phyloP scores from a whole-genome alignment of 2,113 vertebrate species.

The Clarias magur region DNA sequence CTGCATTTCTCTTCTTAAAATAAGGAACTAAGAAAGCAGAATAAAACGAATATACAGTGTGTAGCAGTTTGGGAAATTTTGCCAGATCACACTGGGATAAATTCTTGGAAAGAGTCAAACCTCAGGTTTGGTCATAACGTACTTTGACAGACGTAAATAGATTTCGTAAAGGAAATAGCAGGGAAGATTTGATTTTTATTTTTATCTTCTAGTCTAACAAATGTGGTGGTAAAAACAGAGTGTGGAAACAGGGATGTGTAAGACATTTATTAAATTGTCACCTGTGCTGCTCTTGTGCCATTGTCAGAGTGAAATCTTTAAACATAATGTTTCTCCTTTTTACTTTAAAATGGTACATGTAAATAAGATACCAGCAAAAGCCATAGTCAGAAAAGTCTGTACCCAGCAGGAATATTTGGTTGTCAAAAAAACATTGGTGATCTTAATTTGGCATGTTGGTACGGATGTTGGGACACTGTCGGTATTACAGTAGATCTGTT shows the following conservation, averaged over 20 bases:
- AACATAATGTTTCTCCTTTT: not conserved
- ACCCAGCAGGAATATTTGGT: too few relatives aligned
- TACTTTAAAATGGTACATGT: not conserved
- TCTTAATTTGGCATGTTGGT: too few relatives aligned
- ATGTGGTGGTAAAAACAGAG: not conserved
- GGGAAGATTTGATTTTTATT: not conserved
- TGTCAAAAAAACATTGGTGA: too few relatives aligned
- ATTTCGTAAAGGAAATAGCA: not conserved
- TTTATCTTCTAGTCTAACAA: not conserved
- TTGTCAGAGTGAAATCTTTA: not conserved
- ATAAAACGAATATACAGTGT: not conserved
- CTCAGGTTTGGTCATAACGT: not conserved
- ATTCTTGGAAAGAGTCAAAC: not conserved
- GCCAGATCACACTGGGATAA: not conserved
- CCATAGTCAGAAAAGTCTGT: not conserved
- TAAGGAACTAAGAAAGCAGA: not conserved
- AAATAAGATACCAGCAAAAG: not conserved
- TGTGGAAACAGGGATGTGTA: too few relatives aligned
- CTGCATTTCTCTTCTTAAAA: not conserved
- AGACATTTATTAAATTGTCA: not conserved
- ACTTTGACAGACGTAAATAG: not conserved
- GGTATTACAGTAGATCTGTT: too few relatives aligned
- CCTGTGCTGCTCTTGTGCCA: not conserved
- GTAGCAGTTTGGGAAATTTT: not conserved
- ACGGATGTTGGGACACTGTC: too few relatives aligned